These are phyloP conservation scores for Autographa pulchrina DNA, from an alignment of 2,888 invertebrate species.

Conservation along the genomic window DNA sequence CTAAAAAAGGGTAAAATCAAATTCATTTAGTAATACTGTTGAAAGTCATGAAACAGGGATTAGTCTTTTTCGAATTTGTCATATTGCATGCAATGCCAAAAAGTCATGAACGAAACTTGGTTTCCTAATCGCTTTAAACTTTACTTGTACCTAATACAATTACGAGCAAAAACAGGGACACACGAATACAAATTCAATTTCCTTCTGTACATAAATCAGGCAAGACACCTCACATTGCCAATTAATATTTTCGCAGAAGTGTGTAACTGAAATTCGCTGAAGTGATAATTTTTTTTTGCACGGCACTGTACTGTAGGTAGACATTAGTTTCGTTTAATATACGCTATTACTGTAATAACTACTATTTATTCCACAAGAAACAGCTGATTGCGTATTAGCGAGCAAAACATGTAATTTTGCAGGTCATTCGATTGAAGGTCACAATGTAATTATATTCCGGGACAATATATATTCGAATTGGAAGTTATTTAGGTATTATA, in stretches of 20 bases:
- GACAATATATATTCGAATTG: no score
- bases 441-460: no score
- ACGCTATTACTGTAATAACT: slow-evolving; percentile 64
- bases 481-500: neutral
- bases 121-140: neutral
- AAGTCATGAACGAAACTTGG: neutral
- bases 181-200: neutral
- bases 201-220: neutral
- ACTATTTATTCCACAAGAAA: slow-evolving; percentile 57
- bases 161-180: slow-evolving; percentile 8
- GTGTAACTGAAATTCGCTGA: slow-evolving; percentile 4
- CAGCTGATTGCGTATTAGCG: slow-evolving; percentile 49
- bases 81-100: neutral
- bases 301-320: slow-evolving; percentile 5
- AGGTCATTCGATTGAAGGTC: slow-evolving; percentile 5
- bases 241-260: slow-evolving; percentile 1
- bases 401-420: slow-evolving; percentile 15
- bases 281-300: neutral
- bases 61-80: neutral
- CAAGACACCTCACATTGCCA: neutral
- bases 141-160: neutral
- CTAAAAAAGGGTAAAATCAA: neutral
- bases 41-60: neutral
- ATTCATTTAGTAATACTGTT: neutral
- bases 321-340: slow-evolving; percentile 66